Base-by-base conservation (phyloP, 2,113 vertebrate genomes). In the Nibea albiflora region DNA sequence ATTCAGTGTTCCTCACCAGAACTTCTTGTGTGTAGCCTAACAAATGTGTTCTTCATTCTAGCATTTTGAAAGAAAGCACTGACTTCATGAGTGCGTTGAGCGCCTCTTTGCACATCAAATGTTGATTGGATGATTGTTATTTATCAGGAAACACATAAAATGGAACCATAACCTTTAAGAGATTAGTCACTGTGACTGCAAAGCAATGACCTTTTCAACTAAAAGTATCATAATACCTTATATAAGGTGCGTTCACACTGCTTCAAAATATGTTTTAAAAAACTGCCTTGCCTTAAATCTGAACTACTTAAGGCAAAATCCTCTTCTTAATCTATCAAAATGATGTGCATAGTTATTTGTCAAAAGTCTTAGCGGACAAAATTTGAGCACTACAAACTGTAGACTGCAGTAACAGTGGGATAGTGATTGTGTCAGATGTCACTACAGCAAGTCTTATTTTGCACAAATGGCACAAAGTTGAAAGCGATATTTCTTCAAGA, bases 101-200 rank as follows among this genome's bases (percentile, higher is more conserved):
- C 1, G 35, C 35, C 8, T 39, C 35, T 39, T 39, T 39, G 35
- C 35, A 39, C 35, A 39, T 39, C 8, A 1, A 9, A 39, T 39
- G 35, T 39, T 39, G 8, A 39, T 2, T 8, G 46, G 46, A 56
- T 73, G 53, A 73, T 67, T n/a, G 62, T 50, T 46, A 67, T 68
- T 64, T 76, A 71, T 65, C 35, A 64, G 44, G 19, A 65, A 15
- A 83, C 61, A 39, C 46, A 12, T 28, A 1, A 76, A 35, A 46
- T 65, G 22, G 47, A 70, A 83, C 68, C 14, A 20, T 17, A 62
- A 61, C 39, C 53, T 63, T 78, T 53, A 28, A 53, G 42, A 70
- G 64, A 69, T 68, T 71, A 75, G 64, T 80, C 64, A 39, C 35
- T 50, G 31, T 72, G 61, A 26, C 24, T 26, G 44, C 49, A 77